Base-by-base conservation (phyloP, 2,113 vertebrate species). In the Maccullochella peelii region DNA sequence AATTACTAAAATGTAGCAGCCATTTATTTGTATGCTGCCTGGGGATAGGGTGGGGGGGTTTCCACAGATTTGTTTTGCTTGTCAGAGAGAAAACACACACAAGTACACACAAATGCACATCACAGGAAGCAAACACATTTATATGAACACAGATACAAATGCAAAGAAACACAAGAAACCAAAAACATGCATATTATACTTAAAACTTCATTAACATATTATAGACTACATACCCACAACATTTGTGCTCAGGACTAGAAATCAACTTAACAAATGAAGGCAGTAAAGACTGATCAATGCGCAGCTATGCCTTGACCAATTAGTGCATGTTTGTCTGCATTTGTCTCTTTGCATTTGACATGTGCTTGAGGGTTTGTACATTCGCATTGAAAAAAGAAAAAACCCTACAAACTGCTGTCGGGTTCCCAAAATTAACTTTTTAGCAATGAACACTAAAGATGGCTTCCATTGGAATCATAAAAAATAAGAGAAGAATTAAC, bases 1-100 rank as follows among this genome's bases (percentile, higher is more conserved):
- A 88, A 90, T 90, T 86, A 87, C 80, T 77, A 66, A 88, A 84
- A 82, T 73, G 78, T 72, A 77, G 87, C 86, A 84, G 75, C 68
- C 72, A 81, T 85, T 87, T 92, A 81, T 85, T 87, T 92, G 86
- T 75, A 66, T 73, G 20, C 82, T 63, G 75, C 63, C 78, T 47
- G 80, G 47, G 68, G 77, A 70, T 4, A 30, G 8, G 23, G 47
- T 50, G 23, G 3, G 44, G 67, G 36, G 40, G 73, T 42, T 50
- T 80, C 50, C 73, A 79, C 73, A 77, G 85, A 85, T 92, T 72
- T 1, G 61, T 69, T 82, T 30, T 62, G 58, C 49, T 68, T 68
- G 74, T 73, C 70, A 73, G 11, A 70, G 69, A 79, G 57, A 73
- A 81, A 3, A 54, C 62, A 67, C 42, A 86, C 4, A 62, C 68